Percentiles rank a stretch among this genome's conserved stretches.
These are phyloP conservation scores for Glomeris maerens DNA, from an alignment of 1,140 invertebrate genomes.

Conservation along the genomic window DNA sequence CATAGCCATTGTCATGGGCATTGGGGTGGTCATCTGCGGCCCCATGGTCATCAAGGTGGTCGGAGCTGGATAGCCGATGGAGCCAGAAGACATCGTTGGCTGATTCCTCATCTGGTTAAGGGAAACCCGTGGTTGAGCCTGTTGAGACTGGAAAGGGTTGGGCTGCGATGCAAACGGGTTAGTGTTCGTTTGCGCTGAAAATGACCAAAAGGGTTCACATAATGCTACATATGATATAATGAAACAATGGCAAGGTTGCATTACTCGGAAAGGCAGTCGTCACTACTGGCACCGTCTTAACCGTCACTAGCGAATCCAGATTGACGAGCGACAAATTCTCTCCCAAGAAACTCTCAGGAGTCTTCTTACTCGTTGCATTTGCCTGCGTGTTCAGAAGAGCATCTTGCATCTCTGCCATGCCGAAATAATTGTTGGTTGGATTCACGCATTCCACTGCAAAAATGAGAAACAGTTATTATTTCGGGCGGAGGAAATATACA, in stretches of 20 bases:
- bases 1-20: not conserved
- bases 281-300: constrained; percentile 14
- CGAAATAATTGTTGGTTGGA: too few relatives aligned
- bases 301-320: constrained; percentile 80
- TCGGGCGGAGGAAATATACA: too few relatives aligned
- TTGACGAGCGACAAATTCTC: constrained; percentile 88
- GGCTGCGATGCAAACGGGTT: not conserved
- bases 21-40: not conserved
- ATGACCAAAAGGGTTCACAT: not conserved
- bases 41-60: not conserved
- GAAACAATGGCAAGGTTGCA: not conserved
- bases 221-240: not conserved
- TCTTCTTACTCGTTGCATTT: constrained; percentile 46
- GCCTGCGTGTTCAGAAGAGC: constrained; percentile 31
- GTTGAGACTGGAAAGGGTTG: not conserved
- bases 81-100: not conserved
- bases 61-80: not conserved
- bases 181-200: not conserved
- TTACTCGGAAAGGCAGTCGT: not conserved
- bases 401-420: constrained; percentile 23
- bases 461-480: too few relatives aligned
- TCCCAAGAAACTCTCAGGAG: constrained; percentile 80
- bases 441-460: too few relatives aligned
- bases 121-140: not conserved
- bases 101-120: not conserved